phyloP scores from a whole-genome alignment of 2,113 vertebrate genomes.

The Gadus macrocephalus region DNA sequence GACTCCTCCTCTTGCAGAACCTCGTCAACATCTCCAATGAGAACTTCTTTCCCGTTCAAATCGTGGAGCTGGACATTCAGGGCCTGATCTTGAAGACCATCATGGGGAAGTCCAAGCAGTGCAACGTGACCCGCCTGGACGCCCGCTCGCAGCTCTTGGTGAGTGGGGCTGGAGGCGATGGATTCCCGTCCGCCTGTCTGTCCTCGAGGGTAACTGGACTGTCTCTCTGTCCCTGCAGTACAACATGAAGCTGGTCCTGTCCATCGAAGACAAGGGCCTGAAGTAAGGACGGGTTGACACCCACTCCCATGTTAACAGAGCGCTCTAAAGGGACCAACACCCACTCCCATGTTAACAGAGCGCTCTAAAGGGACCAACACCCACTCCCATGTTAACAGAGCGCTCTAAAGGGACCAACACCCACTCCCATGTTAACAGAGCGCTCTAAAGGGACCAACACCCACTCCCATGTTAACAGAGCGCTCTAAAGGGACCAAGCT shows the following conservation, averaged over 20 bases:
- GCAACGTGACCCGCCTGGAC: constrained; percentile 61
- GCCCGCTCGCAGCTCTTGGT: constrained; percentile 70
- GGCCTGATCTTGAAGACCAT: constrained; percentile 67
- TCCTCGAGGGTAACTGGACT: not conserved
- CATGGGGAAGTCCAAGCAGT: constrained; percentile 65
- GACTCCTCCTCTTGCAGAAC: constrained; percentile 62
- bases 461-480: too few species aligned
- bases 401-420: too few species aligned
- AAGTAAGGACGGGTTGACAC: constrained; percentile 47
- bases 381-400: too few species aligned
- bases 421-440: too few species aligned
- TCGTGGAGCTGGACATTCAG: constrained; percentile 71
- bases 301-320: too few species aligned
- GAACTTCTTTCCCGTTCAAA: constrained; percentile 76
- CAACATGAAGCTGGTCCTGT: constrained; percentile 37
- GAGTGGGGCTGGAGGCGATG: constrained; percentile 26
- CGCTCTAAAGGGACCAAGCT: too few species aligned
- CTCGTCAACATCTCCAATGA: constrained; percentile 79
- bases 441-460: too few species aligned
- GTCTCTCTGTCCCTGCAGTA: constrained; percentile 38
- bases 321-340: too few species aligned
- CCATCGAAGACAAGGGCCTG: constrained; percentile 54
- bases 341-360: too few species aligned
- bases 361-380: too few species aligned
- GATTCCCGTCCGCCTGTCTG: not conserved